Evolutionary conservation across 2,113 vertebrate species (phyloP), one percentile per base, ranked within the genome.

Genomic region (Gymnarchus niloticus): DNA sequence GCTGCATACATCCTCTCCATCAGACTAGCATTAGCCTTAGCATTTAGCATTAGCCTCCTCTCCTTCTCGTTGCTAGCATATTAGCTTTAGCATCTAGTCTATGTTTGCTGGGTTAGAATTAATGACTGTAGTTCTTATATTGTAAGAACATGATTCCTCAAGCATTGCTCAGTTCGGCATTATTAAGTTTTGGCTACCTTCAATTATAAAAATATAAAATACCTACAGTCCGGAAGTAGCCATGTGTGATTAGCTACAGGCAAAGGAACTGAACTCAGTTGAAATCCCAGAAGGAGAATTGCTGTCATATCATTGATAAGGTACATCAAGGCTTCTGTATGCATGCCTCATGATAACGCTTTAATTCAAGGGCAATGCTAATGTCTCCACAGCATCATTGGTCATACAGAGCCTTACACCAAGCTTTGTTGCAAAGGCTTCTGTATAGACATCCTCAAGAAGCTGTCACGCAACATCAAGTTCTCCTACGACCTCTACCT

Each of bases 391-490:
- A 95, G 94, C 5, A 94, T 94, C 0, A 90, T 95, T 37, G 94
- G 94, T 81, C 92, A 94, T 89, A 94, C 93, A 0, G 96, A 98
- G 87, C 96, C 98, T 3, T 99, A 99, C 92, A 97, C 96, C 46
- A 99, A 99, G 87, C 94, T 99, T 57, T 99, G 98, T 92, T 99
- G 98, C 89, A 99, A 99, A 90, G 98, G 98, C 17, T 99, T 99
- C 94, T 99, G 98, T 93, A 99, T 99, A 0, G 98, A 99, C 93
- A 99, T 98, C 91, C 94, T 99, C 86, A 99, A 99, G 94, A 99
- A 98, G 91, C 88, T 99, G 86, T 97, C 98, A 80, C 97, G 96
- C 87, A 92, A 89, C 0, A 97, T 99, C 0, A 98, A 96, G 94
- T 99, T 99, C 90, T 99, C 98, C 89, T 99, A 99, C 0, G 97